Evolutionary conservation across 2,113 vertebrate genomes (phyloP).

Genomic region (Zapus hudsonius): DNA sequence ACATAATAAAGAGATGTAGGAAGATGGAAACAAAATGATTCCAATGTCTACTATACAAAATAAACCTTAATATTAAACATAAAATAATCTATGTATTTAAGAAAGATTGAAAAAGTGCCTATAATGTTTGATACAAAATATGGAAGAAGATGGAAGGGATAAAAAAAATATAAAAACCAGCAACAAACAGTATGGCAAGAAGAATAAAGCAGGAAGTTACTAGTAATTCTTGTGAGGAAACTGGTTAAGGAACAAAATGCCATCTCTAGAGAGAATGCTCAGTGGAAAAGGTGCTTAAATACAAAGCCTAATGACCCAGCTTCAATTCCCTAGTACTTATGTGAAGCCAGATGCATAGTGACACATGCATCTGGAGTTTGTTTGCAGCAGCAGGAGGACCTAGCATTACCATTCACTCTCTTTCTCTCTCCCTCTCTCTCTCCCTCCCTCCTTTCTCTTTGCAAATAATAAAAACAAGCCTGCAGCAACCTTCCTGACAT

Average conservation of each 20-base stretch:
- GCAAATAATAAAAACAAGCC: too few relatives aligned
- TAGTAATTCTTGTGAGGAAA: neutral
- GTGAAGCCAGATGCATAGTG: too few relatives aligned
- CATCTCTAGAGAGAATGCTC: too few relatives aligned
- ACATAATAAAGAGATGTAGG: neutral
- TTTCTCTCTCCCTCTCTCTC: too few relatives aligned
- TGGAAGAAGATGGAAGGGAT: neutral
- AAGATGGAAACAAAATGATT: conserved; percentile 11
- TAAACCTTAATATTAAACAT: conserved; percentile 45
- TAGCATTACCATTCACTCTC: too few relatives aligned
- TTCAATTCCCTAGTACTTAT: too few relatives aligned
- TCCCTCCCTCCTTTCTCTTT: too few relatives aligned
- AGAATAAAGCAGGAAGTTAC: neutral
- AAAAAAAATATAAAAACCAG: neutral
- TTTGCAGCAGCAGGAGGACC: too few relatives aligned
- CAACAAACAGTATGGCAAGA: neutral
- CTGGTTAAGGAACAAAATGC: neutral
- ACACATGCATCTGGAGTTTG: too few relatives aligned
- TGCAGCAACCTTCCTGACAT: neutral
- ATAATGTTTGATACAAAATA: conserved; percentile 21
- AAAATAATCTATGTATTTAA: neutral
- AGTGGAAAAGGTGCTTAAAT: too few relatives aligned
- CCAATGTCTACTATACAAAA: neutral
- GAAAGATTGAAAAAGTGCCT: neutral
- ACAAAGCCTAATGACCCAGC: too few relatives aligned